Evolutionary conservation across 2,113 vertebrate genomes (phyloP).

Genomic region (Thamnophis sirtalis): DNA sequence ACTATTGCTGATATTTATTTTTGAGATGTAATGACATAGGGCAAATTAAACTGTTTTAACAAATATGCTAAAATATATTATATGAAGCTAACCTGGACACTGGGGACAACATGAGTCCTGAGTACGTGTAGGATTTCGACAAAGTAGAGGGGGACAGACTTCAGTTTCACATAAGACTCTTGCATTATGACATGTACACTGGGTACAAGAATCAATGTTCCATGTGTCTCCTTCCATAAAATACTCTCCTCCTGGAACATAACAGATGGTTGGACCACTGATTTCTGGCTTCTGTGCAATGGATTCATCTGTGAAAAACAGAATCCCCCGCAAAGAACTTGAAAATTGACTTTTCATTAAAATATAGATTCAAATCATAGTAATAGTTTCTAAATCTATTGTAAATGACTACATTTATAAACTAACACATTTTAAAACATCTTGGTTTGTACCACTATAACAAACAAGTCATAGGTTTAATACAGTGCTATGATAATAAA

Average conservation of each 20-base stretch:
- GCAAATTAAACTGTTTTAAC: background rate
- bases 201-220: conserved; percentile 88
- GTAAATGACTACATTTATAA: background rate
- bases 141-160: conserved; percentile 87
- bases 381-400: background rate
- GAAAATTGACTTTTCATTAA: background rate
- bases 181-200: conserved; percentile 86
- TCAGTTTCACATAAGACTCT: conserved; percentile 86
- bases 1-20: background rate
- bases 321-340: conserved; percentile 22
- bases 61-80: background rate
- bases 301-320: conserved; percentile 73
- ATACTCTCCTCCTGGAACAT: conserved; percentile 84
- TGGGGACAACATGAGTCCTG: conserved; percentile 88
- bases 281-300: conserved; percentile 78
- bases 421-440: background rate
- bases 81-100: conserved; percentile 73
- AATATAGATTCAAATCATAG: background rate
- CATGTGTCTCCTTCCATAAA: conserved; percentile 87
- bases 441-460: background rate
- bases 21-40: background rate
- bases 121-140: conserved; percentile 81
- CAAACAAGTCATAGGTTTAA: background rate
- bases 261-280: conserved; percentile 79
- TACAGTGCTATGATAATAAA: background rate